Evolutionary conservation across 2,888 invertebrate species (phyloP).

Genomic region (Megalurothrips usitatus): DNA sequence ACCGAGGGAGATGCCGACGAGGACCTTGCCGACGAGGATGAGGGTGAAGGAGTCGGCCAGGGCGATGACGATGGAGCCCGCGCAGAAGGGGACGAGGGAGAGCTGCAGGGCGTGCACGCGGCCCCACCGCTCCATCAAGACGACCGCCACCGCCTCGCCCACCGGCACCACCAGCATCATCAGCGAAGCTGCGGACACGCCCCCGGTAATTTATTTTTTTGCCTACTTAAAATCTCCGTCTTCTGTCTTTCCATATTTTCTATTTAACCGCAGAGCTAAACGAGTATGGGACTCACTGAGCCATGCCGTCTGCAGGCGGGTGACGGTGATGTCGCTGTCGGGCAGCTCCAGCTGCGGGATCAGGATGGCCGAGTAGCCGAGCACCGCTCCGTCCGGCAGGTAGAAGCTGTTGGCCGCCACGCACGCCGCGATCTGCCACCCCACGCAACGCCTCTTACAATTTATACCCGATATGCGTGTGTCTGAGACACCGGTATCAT

Average conservation of each 20-base stretch:
- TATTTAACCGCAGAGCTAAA: too few species aligned
- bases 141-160: conserved; percentile 35
- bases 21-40: conserved; percentile 35
- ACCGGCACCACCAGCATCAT: conserved; percentile 37
- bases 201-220: too few species aligned
- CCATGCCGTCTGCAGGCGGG: conserved; percentile 32
- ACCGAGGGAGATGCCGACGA: conserved; percentile 37
- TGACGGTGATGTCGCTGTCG: conserved; percentile 33
- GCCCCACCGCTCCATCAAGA: conserved; percentile 36
- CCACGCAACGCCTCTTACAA: neutral
- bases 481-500: too few species aligned
- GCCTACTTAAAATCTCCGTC: too few species aligned
- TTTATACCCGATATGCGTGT: too few species aligned
- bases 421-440: conserved; percentile 35
- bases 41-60: conserved; percentile 33
- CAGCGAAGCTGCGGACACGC: conserved; percentile 34
- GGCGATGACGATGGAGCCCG: conserved; percentile 37
- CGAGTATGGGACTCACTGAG: conserved; percentile 30
- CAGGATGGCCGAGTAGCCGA: conserved; percentile 37
- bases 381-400: conserved; percentile 36
- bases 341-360: conserved; percentile 36
- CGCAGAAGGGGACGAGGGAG: conserved; percentile 34
- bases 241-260: too few species aligned
- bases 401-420: conserved; percentile 35
- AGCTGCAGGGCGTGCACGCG: conserved; percentile 36